phyloP scores from a whole-genome alignment of 2,888 invertebrate species.

The Ypsolopha sequella region DNA sequence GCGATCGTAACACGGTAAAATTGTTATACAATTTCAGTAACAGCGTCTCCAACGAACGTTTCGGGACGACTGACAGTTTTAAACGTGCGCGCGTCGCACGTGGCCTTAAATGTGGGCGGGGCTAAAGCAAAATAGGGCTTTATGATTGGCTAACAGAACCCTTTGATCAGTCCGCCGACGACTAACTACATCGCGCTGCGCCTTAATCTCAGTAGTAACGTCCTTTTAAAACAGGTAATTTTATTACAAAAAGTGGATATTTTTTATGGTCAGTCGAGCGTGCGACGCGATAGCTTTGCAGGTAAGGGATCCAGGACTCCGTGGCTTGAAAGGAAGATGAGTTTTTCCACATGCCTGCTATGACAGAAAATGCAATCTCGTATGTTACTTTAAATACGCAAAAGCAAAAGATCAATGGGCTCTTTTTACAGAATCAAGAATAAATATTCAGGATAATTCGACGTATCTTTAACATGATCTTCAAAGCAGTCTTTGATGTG shows the following conservation, averaged over 20 bases:
- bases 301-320: conserved; percentile 23
- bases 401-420: background rate
- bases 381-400: conserved; percentile 2
- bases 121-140: conserved; percentile 21
- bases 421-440: background rate
- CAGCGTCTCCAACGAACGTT: conserved; percentile 14
- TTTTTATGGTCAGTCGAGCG: conserved; percentile 58
- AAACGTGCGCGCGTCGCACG: conserved; percentile 63
- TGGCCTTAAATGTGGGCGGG: conserved; percentile 50
- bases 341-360: conserved; percentile 36
- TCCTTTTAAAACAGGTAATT: conserved; percentile 70
- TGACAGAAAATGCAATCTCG: conserved; percentile 43
- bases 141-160: conserved; percentile 39
- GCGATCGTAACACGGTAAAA: background rate
- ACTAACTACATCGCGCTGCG: conserved; percentile 64
- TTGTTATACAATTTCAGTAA: background rate
- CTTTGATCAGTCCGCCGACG: conserved; percentile 66
- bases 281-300: conserved; percentile 24
- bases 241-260: conserved; percentile 64
- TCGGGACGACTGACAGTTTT: conserved; percentile 43
- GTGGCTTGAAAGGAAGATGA: conserved; percentile 19
- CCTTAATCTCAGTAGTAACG: conserved; percentile 69
- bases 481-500: no score
- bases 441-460: no score
- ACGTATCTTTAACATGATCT: no score